Evolutionary conservation across 2,113 vertebrate species (phyloP).

Genomic region (Panurus biarmicus): DNA sequence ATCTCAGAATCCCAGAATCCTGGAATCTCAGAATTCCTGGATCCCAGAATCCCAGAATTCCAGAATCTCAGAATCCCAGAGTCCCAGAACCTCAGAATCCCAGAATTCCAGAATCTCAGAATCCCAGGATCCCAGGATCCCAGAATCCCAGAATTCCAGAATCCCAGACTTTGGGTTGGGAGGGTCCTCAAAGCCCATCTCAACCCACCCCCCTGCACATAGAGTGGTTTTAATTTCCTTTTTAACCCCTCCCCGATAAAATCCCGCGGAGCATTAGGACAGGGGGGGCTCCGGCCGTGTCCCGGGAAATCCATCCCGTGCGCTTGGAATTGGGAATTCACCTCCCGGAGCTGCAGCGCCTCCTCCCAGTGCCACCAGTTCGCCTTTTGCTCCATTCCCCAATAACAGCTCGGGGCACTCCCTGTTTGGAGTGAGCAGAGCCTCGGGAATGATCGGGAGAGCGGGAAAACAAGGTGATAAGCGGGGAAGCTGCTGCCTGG

Average conservation of each 20-base stretch:
- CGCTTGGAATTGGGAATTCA: neutral
- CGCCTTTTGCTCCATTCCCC: neutral
- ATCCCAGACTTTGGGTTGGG: neutral
- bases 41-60: no score
- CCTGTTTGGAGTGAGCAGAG: neutral
- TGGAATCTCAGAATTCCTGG: no score
- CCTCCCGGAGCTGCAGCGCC: neutral
- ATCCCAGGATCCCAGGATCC: no score
- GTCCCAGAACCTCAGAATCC: no score
- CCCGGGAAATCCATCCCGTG: rapidly evolving
- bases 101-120: neutral
- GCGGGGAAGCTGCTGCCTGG: rapidly evolving
- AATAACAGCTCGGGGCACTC: neutral
- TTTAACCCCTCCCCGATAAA: neutral
- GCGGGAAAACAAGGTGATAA: neutral
- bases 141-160: no score
- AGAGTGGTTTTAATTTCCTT: neutral
- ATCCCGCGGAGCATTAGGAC: rapidly evolving
- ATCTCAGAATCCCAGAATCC: no score
- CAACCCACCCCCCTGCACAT: neutral
- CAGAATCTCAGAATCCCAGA: neutral
- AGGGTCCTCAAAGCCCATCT: neutral
- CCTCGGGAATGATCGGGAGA: neutral
- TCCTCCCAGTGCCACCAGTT: neutral
- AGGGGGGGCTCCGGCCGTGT: neutral